Conservation (phyloP, 2,888 invertebrate genomes). For the Coleophora deauratella region DNA sequence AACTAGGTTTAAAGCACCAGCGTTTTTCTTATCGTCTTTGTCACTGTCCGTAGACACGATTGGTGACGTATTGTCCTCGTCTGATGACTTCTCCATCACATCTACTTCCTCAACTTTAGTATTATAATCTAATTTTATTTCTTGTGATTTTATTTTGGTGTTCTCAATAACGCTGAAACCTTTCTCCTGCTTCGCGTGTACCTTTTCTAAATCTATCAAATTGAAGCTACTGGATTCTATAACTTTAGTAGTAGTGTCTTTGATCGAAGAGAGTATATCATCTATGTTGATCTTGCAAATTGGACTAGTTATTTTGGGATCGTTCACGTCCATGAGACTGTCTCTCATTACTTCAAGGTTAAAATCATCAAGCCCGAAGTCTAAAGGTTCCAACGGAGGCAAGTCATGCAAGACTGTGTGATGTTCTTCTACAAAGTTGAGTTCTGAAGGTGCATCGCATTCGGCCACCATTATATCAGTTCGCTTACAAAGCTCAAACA, state of each 20-base stretch:
- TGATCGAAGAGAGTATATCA: conserved; percentile 57
- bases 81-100: conserved; percentile 70
- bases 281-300: conserved; percentile 66
- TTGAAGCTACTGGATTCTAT: conserved; percentile 55
- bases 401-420: conserved; percentile 50
- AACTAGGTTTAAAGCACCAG: conserved; percentile 45
- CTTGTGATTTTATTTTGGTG: conserved; percentile 55
- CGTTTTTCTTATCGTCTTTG: conserved; percentile 56
- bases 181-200: conserved; percentile 49
- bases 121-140: conserved; percentile 55
- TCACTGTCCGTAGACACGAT: conserved; percentile 74
- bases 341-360: conserved; percentile 63
- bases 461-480: conserved; percentile 66
- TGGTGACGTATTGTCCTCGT: conserved; percentile 70
- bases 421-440: conserved; percentile 64
- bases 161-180: conserved; percentile 58
- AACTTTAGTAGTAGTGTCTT: conserved; percentile 46
- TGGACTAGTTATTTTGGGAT: conserved; percentile 47
- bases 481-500: conserved; percentile 58
- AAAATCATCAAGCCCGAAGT: conserved; percentile 60
- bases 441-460: conserved; percentile 57
- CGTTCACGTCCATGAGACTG: conserved; percentile 51
- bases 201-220: conserved; percentile 57
- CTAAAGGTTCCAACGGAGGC: conserved; percentile 52
- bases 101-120: conserved; percentile 39